A percentile compares a stretch with the other conserved stretches of the same genome.
These are phyloP conservation scores for Limnephilus marmoratus DNA, from an alignment of 2,888 invertebrate species.

Conservation along the genomic window DNA sequence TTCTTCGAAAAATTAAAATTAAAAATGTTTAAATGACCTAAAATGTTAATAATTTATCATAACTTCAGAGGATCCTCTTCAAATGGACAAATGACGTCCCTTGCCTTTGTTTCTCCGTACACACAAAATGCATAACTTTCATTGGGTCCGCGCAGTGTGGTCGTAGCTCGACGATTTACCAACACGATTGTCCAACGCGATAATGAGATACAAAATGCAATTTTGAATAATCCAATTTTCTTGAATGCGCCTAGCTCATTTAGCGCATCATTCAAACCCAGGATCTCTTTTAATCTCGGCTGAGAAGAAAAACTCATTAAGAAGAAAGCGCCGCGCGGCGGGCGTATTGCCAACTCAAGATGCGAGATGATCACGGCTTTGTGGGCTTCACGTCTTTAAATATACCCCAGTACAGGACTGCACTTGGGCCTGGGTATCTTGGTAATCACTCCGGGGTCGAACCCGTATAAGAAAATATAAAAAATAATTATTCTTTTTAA, in stretches of 20 bases:
- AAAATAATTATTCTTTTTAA: too few species aligned
- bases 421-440: neutral
- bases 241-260: neutral
- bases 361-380: neutral
- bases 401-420: neutral
- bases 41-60: too few species aligned
- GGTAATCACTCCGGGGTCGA: too few species aligned
- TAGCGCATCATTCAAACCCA: neutral
- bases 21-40: too few species aligned
- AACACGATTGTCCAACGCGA: too few species aligned
- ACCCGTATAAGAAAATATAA: neutral
- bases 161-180: too few species aligned
- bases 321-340: neutral
- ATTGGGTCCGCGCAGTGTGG: too few species aligned
- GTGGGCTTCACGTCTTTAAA: neutral
- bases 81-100: too few species aligned
- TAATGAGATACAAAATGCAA: neutral
- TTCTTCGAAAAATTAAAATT: too few species aligned
- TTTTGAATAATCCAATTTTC: neutral
- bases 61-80: too few species aligned
- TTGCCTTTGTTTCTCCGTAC: too few species aligned
- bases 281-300: neutral
- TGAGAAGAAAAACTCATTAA: constrained; percentile 28
- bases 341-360: neutral
- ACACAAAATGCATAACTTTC: too few species aligned